phyloP scores from a whole-genome alignment of 2,888 invertebrate species.

The Lysandra coridon region DNA sequence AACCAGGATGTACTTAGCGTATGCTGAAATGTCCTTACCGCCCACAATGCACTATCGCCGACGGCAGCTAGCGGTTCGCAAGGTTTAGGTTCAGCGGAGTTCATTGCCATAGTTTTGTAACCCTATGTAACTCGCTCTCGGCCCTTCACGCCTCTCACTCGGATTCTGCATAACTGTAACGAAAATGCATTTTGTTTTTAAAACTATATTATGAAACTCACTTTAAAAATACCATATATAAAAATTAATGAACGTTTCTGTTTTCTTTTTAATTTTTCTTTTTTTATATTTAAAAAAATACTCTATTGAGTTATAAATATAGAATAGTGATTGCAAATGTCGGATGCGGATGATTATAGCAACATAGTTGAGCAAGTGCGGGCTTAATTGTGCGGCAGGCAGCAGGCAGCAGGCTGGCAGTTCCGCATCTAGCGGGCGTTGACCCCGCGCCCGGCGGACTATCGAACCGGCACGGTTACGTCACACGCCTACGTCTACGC shows the following conservation, averaged over 20 bases:
- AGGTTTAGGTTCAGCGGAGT: conserved; percentile 77
- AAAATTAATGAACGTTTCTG: not conserved
- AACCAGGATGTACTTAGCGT: not conserved
- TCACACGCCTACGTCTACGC: conserved; percentile 49
- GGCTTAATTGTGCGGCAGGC: conserved; percentile 71
- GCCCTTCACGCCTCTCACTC: conserved; percentile 75
- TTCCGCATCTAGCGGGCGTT: conserved; percentile 76
- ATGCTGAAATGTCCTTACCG: not conserved
- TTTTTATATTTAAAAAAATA: not conserved
- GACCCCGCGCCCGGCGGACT: conserved; percentile 71
- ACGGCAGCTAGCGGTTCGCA: conserved; percentile 76
- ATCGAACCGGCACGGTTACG: conserved; percentile 64
- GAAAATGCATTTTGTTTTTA: not conserved
- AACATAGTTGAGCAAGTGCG: conserved; percentile 53
- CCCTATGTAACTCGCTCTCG: conserved; percentile 78
- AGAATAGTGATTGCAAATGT: conserved; percentile 25
- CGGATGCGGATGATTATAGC: conserved; percentile 6
- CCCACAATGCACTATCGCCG: conserved; percentile 51
- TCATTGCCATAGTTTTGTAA: conserved; percentile 82
- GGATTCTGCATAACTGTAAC: conserved; percentile 41
- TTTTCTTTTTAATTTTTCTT: not conserved
- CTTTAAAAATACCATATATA: not conserved
- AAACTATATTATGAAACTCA: not conserved
- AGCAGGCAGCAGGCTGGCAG: conserved; percentile 58
- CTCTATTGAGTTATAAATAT: not conserved